Base-by-base conservation (phyloP, 2,888 invertebrate genomes). In the Hydriomena furcata region DNA sequence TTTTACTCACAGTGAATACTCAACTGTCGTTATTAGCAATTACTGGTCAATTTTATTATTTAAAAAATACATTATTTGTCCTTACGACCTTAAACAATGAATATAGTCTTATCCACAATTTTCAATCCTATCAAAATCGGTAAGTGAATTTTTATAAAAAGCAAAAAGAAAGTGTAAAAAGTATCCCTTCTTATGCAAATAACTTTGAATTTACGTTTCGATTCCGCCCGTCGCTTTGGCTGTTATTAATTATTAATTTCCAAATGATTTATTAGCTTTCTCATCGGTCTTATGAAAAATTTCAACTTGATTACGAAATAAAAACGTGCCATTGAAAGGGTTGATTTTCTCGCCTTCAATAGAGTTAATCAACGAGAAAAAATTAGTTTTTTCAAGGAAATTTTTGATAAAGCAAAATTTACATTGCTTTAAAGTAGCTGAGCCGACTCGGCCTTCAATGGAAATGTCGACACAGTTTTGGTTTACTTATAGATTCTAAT, bases 201-300 rank as follows among this genome's bases (percentile, higher is more conserved):
- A 71, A 61, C 66, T 78, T 74, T 71, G 68, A 73, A 75, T 52
- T 47, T 35, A 78, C 79, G 78, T 84, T 83, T 81, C 59, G 85
- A 87, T 84, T 83, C 72, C 69, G 68, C 74, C 79, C 76, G 79
- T 78, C 82, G 76, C 78, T 55, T 67, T 67, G 65, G 62, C 68
- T 70, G 76, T 73, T 79, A 84, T 86, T 84, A 84, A 87, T 88
- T 87, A 89, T 88, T 88, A 88, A 90, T 88, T 89, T 72, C 73
- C 77, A 71, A 83, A 82, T 87, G 87, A 90, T 88, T 89, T 88
- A 88, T 89, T 81, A 81, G 68, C 73, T 69, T 71, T 69, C 71
- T 68, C 70, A 65, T 62, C 59, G 62, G 72, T 74, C 71, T 76
- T 79, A 78, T 77, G 77, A 81, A 80, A 82, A 80, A 78, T 78